phyloP scores from a whole-genome alignment of 2,888 invertebrate species.

The Drosophila maculinotata region DNA sequence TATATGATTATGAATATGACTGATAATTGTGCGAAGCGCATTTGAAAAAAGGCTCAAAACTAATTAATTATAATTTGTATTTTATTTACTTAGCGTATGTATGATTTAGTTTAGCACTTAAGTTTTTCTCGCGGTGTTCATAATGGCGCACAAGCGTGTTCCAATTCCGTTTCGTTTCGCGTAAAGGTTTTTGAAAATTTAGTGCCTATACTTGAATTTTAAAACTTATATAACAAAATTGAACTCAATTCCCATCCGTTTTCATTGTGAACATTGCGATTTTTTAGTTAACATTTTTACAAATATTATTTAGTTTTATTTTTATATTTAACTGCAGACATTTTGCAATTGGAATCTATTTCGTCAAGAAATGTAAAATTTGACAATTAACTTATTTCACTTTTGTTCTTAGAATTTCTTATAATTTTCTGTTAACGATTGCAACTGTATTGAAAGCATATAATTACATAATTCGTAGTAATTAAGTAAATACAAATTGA shows the following conservation, averaged over 20 bases:
- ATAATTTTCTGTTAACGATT: constrained; percentile 26
- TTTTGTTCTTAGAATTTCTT: constrained; percentile 10
- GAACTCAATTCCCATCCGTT: background rate
- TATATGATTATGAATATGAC: constrained; percentile 6
- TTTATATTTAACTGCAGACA: constrained; percentile 23
- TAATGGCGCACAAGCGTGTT: background rate
- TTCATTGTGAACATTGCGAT: constrained; percentile 15
- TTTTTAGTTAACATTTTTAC: constrained; percentile 18
- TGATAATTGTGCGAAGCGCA: constrained; percentile 41
- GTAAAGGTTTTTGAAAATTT: too few relatives aligned
- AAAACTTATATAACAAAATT: too few relatives aligned
- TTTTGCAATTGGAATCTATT: constrained; percentile 40
- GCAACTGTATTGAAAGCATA: constrained; percentile 30
- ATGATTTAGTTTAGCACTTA: constrained; percentile 34
- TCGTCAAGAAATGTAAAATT: constrained; percentile 34
- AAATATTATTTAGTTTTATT: constrained; percentile 24
- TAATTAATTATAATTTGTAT: constrained; percentile 24
- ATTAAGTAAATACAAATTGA: constrained; percentile 58
- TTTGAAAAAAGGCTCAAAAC: constrained; percentile 50
- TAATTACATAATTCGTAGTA: constrained; percentile 33
- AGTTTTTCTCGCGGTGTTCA: constrained; percentile 16
- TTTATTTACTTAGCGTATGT: constrained; percentile 31
- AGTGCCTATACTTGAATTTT: too few relatives aligned
- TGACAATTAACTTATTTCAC: constrained; percentile 11
- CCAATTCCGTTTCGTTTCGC: background rate